phyloP scores from a whole-genome alignment of 2,888 invertebrate species.

The Clunio marinus region DNA sequence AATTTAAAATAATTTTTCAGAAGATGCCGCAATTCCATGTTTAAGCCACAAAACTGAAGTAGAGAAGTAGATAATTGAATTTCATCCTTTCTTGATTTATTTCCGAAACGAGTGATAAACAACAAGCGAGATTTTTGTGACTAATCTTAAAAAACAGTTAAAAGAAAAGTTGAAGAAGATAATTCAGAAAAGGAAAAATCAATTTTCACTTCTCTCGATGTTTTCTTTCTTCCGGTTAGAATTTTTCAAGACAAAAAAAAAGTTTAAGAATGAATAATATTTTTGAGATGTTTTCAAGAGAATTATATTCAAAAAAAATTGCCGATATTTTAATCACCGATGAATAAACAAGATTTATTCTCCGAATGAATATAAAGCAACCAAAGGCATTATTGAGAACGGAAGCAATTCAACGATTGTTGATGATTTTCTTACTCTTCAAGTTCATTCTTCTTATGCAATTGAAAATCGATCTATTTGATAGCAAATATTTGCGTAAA shows the following conservation, averaged over 20 bases:
- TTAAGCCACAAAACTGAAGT: not conserved
- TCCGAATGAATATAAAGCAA: too few species aligned
- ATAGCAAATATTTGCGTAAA: conserved; percentile 29
- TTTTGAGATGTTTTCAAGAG: not conserved
- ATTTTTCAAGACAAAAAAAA: too few species aligned
- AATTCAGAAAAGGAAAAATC: not conserved
- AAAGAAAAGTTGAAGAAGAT: too few species aligned
- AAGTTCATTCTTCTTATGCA: not conserved
- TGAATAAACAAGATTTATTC: conserved; percentile 4
- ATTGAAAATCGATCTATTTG: conserved; percentile 16
- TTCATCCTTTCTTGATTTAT: not conserved
- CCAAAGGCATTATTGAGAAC: too few species aligned
- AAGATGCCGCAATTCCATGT: not conserved
- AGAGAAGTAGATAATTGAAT: not conserved
- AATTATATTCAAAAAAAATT: not conserved
- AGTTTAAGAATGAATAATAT: too few species aligned
- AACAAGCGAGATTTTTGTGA: not conserved
- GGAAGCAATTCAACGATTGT: not conserved
- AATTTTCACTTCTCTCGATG: conserved; percentile 2
- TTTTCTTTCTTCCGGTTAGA: not conserved
- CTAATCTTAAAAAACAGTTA: too few species aligned
- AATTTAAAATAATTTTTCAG: not conserved
- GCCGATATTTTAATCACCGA: not conserved
- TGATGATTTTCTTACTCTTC: not conserved
- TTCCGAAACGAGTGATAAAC: not conserved